Base-by-base conservation (phyloP, 2,888 invertebrate genomes). In the Caenorhabditis sp. region DNA sequence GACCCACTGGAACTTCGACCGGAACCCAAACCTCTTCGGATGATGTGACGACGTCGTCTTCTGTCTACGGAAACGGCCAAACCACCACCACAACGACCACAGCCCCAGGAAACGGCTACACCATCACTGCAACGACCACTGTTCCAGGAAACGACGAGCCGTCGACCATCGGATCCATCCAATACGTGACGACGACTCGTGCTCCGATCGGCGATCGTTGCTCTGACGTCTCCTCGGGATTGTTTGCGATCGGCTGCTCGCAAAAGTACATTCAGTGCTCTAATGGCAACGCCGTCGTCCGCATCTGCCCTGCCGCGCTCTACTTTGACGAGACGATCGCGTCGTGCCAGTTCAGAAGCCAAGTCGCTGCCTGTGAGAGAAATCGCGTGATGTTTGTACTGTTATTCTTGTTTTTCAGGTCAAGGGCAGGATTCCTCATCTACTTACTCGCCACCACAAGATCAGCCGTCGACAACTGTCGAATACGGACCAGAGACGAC, bases 191-290 rank as follows among this genome's bases (percentile, higher is more conserved):
- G 26, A 73, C 63, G 0, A 32, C 66, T 9, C 1, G 11, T 1
- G 58, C 58, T 35, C 68, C 68, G 6, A 15, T 59, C 15, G 68
- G 68, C 4, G 59, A 52, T 26, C 68, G 59, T 13, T 68, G 68
- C 35, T 24, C 32, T 0, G 39, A 27, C 15, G 35, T 61, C 2
- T 15, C 55, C 5, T 27, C 58, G 2, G 62, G 63, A 24, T 37
- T 65, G 0, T 50, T 66, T 39, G 22, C 72, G 2, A n/a, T 77
- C 13, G 72, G 72, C 20, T 77, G 77, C 48, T 77, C 77, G 6
- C 63, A 66, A 35, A 63, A 77, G 43, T 77, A 70, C 45, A 46
- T 77, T 43, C 66, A 72, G 11, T 77, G 77, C 32, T 48, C 61
- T 1, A 46, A 66, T 22, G 77, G 77, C 27, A 56, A 61, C 2